A percentile compares a stretch with the other conserved stretches of the same genome.
Conservation (phyloP, 2,113 vertebrate species). For the Podarcis muralis region DNA sequence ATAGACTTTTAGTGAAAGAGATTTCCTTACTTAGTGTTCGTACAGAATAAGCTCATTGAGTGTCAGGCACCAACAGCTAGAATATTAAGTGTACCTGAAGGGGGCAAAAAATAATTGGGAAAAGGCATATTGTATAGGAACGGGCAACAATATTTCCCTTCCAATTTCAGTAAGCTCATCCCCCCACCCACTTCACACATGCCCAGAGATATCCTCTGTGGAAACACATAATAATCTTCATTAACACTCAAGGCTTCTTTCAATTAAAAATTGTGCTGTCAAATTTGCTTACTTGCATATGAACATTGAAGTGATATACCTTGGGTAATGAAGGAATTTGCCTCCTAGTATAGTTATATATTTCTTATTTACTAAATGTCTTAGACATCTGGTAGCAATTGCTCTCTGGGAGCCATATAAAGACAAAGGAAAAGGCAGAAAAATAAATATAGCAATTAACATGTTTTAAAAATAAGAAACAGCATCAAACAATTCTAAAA, state of each 20-base stretch:
- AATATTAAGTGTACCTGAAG: slow-evolving; percentile 15
- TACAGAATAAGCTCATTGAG: not conserved
- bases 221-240: not conserved
- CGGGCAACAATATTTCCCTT: not conserved
- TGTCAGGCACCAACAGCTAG: not conserved
- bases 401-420: not conserved
- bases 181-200: not conserved
- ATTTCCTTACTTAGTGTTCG: not conserved
- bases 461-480: too few species aligned
- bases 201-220: not conserved
- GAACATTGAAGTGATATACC: not conserved
- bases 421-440: not conserved
- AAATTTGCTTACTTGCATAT: not conserved
- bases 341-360: not conserved
- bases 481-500: too few species aligned
- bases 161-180: not conserved
- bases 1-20: not conserved
- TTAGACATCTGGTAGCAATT: not conserved
- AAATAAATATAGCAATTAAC: not conserved
- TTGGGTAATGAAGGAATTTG: not conserved
- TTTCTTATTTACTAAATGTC: not conserved
- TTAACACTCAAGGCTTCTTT: not conserved
- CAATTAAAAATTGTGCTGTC: not conserved
- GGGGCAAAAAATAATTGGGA: not conserved
- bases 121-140: not conserved